These are phyloP conservation scores for Notodromas monacha DNA, from an alignment of 2,888 invertebrate species.

Conservation along the genomic window DNA sequence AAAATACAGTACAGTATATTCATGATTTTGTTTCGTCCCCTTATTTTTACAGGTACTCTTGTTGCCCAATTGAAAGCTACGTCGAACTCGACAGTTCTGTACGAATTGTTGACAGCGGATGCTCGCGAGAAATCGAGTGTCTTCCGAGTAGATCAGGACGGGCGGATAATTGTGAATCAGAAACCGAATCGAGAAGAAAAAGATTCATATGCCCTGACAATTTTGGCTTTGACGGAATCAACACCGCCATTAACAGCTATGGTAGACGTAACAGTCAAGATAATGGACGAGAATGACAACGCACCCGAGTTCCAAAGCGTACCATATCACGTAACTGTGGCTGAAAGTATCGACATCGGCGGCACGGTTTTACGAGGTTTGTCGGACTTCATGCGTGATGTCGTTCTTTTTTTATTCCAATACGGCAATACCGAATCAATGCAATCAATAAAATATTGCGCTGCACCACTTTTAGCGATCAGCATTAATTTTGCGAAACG, in stretches of 20 bases:
- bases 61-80: conserved; percentile 31
- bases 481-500: no score
- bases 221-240: conserved; percentile 32
- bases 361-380: conserved; percentile 34
- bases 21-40: conserved; percentile 5
- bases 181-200: conserved; percentile 38
- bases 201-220: conserved; percentile 33
- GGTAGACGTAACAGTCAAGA: conserved; percentile 36
- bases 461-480: no score
- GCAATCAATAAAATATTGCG: no score
- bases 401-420: no score
- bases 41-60: conserved; percentile 21
- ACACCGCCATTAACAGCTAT: conserved; percentile 34
- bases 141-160: conserved; percentile 34
- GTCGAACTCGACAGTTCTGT: conserved; percentile 25
- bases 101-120: conserved; percentile 23
- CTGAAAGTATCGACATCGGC: conserved; percentile 50
- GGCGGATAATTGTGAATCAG: conserved; percentile 35
- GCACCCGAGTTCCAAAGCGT: conserved; percentile 51
- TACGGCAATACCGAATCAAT: no score
- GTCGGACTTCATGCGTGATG: no score
- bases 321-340: conserved; percentile 37
- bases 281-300: conserved; percentile 67
- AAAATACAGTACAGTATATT: no score
- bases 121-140: conserved; percentile 21